phyloP scores from a whole-genome alignment of 1,140 invertebrate genomes.

The Lithobius niger region DNA sequence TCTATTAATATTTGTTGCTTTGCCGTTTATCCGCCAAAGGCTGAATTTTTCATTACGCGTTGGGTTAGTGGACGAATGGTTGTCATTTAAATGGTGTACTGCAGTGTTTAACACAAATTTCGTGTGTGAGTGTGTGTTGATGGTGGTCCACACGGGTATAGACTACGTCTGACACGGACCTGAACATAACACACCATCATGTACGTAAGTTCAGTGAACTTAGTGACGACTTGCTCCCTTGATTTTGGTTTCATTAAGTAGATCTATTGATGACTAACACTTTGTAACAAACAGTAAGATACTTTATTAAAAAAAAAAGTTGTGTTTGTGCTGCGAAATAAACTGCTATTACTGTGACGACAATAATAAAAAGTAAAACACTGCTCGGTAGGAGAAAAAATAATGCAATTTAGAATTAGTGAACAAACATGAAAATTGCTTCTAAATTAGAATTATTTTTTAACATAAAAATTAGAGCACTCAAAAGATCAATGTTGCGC shows the following conservation, averaged over 20 bases:
- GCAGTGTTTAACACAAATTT: background rate
- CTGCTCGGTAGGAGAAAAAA: too few relatives aligned
- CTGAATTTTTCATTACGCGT: background rate
- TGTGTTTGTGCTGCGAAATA: background rate
- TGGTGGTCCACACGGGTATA: conserved; percentile 5
- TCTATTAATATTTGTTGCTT: background rate
- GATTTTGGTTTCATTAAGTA: background rate
- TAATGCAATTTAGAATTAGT: too few relatives aligned
- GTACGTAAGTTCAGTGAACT: background rate
- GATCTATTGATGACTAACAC: background rate
- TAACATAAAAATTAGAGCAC: too few relatives aligned
- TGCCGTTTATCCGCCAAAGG: background rate
- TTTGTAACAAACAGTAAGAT: too few relatives aligned
- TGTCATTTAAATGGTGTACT: background rate
- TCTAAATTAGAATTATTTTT: too few relatives aligned
- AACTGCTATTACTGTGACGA: background rate
- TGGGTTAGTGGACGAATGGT: background rate
- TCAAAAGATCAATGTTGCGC: too few relatives aligned
- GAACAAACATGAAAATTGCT: too few relatives aligned
- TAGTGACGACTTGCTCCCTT: background rate
- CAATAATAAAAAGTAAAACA: too few relatives aligned
- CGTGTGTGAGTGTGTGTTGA: background rate
- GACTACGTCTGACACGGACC: conserved; percentile 5
- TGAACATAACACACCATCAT: background rate
- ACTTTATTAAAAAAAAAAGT: background rate